Evolutionary conservation across 1,140 invertebrate genomes (phyloP).

Genomic region (Linepithema humile): DNA sequence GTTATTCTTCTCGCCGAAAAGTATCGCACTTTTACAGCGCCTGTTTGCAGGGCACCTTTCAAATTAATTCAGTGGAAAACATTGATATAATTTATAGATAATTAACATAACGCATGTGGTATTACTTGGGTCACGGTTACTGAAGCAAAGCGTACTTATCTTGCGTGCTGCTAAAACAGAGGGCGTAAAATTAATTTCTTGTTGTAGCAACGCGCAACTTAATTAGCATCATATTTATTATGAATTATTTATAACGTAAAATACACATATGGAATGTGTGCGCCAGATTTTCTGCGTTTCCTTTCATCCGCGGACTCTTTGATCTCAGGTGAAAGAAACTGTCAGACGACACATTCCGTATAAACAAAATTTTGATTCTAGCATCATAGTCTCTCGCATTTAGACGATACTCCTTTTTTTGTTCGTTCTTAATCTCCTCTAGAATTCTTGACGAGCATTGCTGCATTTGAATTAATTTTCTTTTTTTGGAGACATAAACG

Average conservation of each 20-base stretch:
- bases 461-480: background rate
- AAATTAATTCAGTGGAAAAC: background rate
- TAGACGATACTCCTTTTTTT: background rate
- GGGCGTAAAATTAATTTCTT: background rate
- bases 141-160: background rate
- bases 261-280: background rate
- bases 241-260: background rate
- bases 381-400: too few relatives aligned
- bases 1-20: background rate
- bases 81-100: conserved; percentile 14
- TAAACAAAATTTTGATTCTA: background rate
- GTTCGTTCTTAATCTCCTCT: background rate
- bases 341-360: too few relatives aligned
- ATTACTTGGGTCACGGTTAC: background rate
- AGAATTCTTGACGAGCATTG: background rate
- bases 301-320: background rate
- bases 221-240: background rate
- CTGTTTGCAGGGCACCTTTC: background rate
- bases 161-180: background rate
- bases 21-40: background rate
- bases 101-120: background rate
- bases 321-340: background rate
- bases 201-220: background rate
- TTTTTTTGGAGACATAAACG: background rate
- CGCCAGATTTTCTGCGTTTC: background rate